Base-by-base conservation (phyloP, 2,113 vertebrate genomes). In the Platichthys flesus region DNA sequence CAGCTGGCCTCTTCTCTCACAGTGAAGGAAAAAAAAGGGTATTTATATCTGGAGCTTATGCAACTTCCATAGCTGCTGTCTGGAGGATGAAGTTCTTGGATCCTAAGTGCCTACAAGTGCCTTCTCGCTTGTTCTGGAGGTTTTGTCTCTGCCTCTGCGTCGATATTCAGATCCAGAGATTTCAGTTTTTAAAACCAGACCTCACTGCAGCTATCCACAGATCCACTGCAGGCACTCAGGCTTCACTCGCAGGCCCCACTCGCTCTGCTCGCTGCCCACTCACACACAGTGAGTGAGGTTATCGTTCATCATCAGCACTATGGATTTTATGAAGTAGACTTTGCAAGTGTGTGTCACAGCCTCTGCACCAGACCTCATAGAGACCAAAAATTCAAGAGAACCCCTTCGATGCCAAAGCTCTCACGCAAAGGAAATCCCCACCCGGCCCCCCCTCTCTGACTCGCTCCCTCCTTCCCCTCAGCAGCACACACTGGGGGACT, bases 401-500 rank as follows among this genome's bases (percentile, higher is more conserved):
- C 71, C 85, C 86, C 85, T 82, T 66, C 26, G 59, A 67, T 77
- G 78, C 78, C 83, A 83, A 73, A 83, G 78, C 72, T 66, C 81
- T 82, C 78, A 75, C 66, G 76, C 83, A 90, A 88, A 88, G 88
- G 89, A 92, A 92, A 91, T 83, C 85, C 89, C 85, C 85, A 80
- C 60, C 23, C 20, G 49, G 59, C 70, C 60, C 79, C 45, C 76
- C 35, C 23, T 1, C 49, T 60, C 14, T 56, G 56, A 60, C 82
- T 71, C 49, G 0, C 63, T 76, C 71, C 72, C 85, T 81, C 84
- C 69, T 71, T 76, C 79, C 78, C 71, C 42, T 57, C 84, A 74
- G 82, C 75, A 72, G 81, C 67, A 76, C 90, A 93, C 89, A 94
- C 91, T 85, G 84, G 70, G 85, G 80, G 88, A 85, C 92, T 92